These are phyloP conservation scores for Leptarthrus brevirostris DNA, from an alignment of 2,888 invertebrate species.

Conservation along the genomic window DNA sequence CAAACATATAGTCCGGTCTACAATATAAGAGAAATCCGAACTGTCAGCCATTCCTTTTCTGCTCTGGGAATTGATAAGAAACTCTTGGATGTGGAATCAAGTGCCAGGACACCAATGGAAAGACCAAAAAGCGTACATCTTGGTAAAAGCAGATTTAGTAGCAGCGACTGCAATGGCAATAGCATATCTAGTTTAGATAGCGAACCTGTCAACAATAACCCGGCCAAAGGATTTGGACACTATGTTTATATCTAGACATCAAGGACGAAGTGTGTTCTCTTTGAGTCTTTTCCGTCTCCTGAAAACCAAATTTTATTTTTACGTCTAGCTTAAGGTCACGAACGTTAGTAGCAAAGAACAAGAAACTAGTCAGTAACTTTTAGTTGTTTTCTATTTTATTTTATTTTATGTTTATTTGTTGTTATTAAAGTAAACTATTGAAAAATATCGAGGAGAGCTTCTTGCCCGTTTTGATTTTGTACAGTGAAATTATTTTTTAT, in stretches of 20 bases:
- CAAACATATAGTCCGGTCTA: slow-evolving; percentile 65
- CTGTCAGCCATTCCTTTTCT: slow-evolving; percentile 65
- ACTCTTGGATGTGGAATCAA: slow-evolving; percentile 63
- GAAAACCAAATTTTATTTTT: slow-evolving; percentile 21
- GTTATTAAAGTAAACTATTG: slow-evolving; percentile 11
- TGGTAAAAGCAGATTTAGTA: slow-evolving; percentile 54
- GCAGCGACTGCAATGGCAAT: slow-evolving; percentile 30
- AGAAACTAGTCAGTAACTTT: slow-evolving; percentile 38
- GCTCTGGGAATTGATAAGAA: slow-evolving; percentile 67
- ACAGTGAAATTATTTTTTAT: too few species aligned
- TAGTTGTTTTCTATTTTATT: slow-evolving; percentile 40
- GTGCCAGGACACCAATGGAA: slow-evolving; percentile 54
- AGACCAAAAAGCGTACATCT: slow-evolving; percentile 58
- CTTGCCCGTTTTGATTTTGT: too few species aligned
- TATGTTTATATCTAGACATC: slow-evolving; percentile 67
- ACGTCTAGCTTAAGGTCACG: slow-evolving; percentile 11
- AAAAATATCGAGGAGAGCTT: too few species aligned
- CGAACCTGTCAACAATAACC: slow-evolving; percentile 66
- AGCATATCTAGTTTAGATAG: slow-evolving; percentile 46
- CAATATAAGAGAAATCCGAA: slow-evolving; percentile 67
- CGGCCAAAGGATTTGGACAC: slow-evolving; percentile 65
- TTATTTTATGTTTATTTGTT: slow-evolving; percentile 31
- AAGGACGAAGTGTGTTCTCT: slow-evolving; percentile 9
- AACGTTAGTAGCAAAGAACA: slow-evolving; percentile 34
- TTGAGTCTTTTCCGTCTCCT: neutral